These are phyloP conservation scores for Hartigia nigra DNA, from an alignment of 2,888 invertebrate species.

Conservation along the genomic window DNA sequence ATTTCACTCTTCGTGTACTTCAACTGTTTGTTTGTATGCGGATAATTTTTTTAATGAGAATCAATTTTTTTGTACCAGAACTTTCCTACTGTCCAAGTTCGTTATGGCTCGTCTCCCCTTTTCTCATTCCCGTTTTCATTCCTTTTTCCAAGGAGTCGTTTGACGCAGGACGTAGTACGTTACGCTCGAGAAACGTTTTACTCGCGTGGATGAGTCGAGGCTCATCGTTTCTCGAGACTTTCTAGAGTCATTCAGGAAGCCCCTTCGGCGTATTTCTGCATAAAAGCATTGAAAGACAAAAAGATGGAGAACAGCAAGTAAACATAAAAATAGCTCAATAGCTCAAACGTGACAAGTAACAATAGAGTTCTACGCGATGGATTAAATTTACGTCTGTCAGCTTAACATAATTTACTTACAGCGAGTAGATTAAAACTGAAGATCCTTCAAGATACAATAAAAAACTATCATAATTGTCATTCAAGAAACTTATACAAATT, in stretches of 20 bases:
- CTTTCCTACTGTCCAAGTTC: not conserved
- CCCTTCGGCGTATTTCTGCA: conserved; percentile 11
- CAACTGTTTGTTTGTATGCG: not conserved
- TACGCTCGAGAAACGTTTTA: not conserved
- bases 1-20: not conserved
- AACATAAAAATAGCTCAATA: not conserved
- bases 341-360: not conserved
- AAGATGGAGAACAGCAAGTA: not conserved
- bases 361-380: not conserved
- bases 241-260: conserved; percentile 45
- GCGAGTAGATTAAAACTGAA: not conserved
- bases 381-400: not conserved
- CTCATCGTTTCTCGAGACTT: conserved; percentile 43
- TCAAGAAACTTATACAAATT: not conserved
- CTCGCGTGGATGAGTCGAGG: conserved; percentile 43
- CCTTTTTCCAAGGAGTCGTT: not conserved
- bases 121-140: not conserved
- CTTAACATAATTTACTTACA: not conserved
- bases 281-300: not conserved
- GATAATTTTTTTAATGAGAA: conserved; percentile 8
- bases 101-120: not conserved
- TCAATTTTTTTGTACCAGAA: conserved; percentile 14
- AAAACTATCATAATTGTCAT: conserved; percentile 44
- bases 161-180: not conserved
- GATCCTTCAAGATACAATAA: conserved; percentile 37